Base-by-base conservation (phyloP, 2,888 invertebrate species). In the Drosophila siamana region DNA sequence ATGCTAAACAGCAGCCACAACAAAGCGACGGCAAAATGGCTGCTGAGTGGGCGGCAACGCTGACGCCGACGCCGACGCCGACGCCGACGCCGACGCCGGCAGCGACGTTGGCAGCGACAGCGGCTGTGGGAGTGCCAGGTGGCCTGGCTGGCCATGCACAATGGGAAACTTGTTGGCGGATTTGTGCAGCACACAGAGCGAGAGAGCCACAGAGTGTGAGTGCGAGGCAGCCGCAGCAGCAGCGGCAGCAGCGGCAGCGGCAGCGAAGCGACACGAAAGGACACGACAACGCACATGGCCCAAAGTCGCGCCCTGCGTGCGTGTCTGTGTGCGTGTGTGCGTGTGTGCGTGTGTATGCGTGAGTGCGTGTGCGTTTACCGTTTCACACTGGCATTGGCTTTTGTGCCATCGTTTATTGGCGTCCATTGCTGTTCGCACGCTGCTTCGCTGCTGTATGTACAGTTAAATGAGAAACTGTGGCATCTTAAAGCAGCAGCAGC, bases 141-240 rank as follows among this genome's bases (percentile, higher is more conserved):
- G 77, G 57, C 61, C 47, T 47, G 72, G 57, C 61, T 50, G 59
- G 70, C 57, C 84, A 74, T 80, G 87, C 85, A 86, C 85, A 86
- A 86, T 88, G 89, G 89, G 87, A 88, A 88, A 86, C 85, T 86
- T 86, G 85, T 86, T 86, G 85, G 89, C 74, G 82, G 85, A 88
- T 81, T 88, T 86, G 79, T 88, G 84, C 86, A 85, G 78, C 73
- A 68, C 72, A 67, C 68, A 9, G 30, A 57, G 26, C 43, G 50
- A 33, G 54, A 55, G 11, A 44, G 28, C 19, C 3, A 28, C 2
- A 28, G 28, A 28, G 28, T 9, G 3, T 19, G 19, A n/a, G n/a
- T n/a, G 30, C 9, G 30, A 30, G 11, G 11, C 33, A 28, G 33
- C 51, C 56, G 54, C 50, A 43, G 52, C 55, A 64, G 57, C 64